These are phyloP conservation scores for Rutilus rutilus DNA, from an alignment of 2,113 vertebrate genomes.

Conservation along the genomic window DNA sequence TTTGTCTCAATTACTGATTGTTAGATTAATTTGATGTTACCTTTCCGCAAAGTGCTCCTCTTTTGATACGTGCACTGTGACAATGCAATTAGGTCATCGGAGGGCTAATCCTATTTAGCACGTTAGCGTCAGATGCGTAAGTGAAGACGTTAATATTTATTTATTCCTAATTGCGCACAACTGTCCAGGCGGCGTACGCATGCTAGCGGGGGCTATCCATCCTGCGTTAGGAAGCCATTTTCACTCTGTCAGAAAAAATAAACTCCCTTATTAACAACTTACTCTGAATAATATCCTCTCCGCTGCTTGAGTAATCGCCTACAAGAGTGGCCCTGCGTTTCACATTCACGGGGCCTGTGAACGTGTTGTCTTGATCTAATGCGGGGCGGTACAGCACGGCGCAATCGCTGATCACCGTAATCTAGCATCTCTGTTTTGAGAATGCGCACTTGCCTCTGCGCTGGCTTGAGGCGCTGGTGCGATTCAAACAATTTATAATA, in stretches of 20 bases:
- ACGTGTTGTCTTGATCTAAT: constrained; percentile 48
- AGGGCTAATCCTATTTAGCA: constrained; percentile 57
- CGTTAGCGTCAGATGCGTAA: constrained; percentile 57
- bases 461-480: constrained; percentile 23
- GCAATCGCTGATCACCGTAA: constrained; percentile 35
- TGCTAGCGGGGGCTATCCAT: constrained; percentile 59
- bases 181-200: constrained; percentile 53
- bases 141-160: constrained; percentile 65
- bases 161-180: constrained; percentile 61
- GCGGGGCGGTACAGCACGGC: constrained; percentile 21
- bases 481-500: constrained; percentile 43
- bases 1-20: constrained; percentile 68
- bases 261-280: constrained; percentile 63
- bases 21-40: constrained; percentile 61
- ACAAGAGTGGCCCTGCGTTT: constrained; percentile 45
- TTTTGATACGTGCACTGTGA: constrained; percentile 43
- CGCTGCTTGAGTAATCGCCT: constrained; percentile 54
- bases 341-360: constrained; percentile 50
- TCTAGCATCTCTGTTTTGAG: background rate
- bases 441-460: background rate
- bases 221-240: constrained; percentile 60
- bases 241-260: constrained; percentile 61
- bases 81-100: constrained; percentile 55
- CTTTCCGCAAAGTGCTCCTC: constrained; percentile 52
- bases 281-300: constrained; percentile 47